Base-by-base conservation (phyloP, 2,888 invertebrate genomes). In the Nomada flava region DNA sequence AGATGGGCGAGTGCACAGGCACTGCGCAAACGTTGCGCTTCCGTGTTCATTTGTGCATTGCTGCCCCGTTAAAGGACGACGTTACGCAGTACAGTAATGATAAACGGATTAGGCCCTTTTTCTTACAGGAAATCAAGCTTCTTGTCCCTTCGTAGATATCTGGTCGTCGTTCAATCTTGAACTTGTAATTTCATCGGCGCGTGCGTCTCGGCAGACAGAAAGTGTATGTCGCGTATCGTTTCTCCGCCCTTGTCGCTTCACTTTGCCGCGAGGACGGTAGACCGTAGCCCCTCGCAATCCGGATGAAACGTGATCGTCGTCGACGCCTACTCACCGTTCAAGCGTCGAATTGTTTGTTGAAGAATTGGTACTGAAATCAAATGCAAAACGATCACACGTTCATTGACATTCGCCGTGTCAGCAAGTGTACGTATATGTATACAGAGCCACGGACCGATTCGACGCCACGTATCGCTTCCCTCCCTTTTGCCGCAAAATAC, bases 301-400 rank as follows among this genome's bases (percentile, higher is more conserved):
- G 2, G 36, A 36, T 36, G 36, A 36, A 47, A 47, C 47, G 47
- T 15, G 15, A 47, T 47, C 15, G 47, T 47, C 47, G 15, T 11
- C 15, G 13, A 13, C 15, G 13, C 15, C 13, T 15, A 15, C 10
- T 47, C 4, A 47, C 26, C 10, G 55, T 60, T 85, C 70, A 78
- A 53, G 69, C 83, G 74, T 89, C 86, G 36, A 85, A 70, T 70
- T 90, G 85, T 78, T 88, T 85, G 50, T 89, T 79, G 92, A 94
- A 94, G 86, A 94, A 91, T 89, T 94, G 94, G 90, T 94, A 94
- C 94, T 94, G 94, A 59, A 94, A 94, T 91, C 90, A 84, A 79
- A 86, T 53, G 65, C 83, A 65, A 79, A 57, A 76, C 11, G 23
- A 26, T 1, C 52, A 18, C n/a, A 78, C 50, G 5, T 52, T 2